A percentile compares a stretch with the other conserved stretches of the same genome.
These are phyloP conservation scores for Rafetus swinhoei DNA, from an alignment of 2,113 vertebrate species.

Conservation along the genomic window DNA sequence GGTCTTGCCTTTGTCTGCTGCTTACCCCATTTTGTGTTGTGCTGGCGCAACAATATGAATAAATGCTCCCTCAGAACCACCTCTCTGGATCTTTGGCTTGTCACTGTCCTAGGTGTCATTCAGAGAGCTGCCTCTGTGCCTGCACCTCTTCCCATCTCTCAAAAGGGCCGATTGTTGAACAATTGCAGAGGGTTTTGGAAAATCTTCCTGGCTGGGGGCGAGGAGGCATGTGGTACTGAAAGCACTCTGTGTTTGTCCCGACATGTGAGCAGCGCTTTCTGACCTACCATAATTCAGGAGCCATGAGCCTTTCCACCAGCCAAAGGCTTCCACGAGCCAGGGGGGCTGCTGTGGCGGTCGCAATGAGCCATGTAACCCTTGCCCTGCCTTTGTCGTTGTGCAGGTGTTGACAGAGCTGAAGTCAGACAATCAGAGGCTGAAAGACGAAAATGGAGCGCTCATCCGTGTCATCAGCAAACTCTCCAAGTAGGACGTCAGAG, in stretches of 20 bases:
- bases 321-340: neutral
- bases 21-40: neutral
- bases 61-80: neutral
- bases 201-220: neutral
- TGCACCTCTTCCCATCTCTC: neutral
- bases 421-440: constrained; percentile 97
- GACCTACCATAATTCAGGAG: neutral
- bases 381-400: constrained; percentile 14
- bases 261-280: neutral
- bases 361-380: neutral
- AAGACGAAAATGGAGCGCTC: constrained; percentile 97
- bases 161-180: neutral
- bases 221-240: neutral
- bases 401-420: constrained; percentile 96
- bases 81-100: neutral
- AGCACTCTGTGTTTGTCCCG: neutral
- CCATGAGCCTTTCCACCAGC: neutral
- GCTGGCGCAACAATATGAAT: neutral
- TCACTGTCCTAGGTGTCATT: neutral
- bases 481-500: constrained; percentile 87
- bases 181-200: neutral
- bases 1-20: neutral
- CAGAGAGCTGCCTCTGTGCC: neutral
- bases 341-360: accelerated
- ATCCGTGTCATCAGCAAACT: constrained; percentile 99